Conservation (phyloP, 2,113 vertebrate species). For the Synodontis membranacea region DNA sequence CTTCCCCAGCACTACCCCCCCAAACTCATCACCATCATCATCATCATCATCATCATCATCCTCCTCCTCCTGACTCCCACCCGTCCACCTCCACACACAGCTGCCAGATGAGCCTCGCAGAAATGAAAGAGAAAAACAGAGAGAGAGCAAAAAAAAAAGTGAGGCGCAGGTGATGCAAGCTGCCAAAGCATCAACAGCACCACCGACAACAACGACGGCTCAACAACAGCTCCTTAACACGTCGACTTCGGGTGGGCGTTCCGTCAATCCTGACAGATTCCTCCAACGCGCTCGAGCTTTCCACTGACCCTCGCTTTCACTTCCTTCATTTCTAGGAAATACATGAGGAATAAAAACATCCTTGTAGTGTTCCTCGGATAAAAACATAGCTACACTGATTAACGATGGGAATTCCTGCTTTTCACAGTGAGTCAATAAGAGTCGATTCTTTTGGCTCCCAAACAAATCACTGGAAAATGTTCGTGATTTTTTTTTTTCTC, state of each 20-base stretch:
- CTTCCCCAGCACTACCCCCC: not conserved
- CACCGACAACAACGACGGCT: not conserved
- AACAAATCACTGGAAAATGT: not conserved
- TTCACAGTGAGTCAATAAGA: not conserved
- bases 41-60: not conserved
- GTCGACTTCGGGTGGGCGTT: constrained; percentile 22
- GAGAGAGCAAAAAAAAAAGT: not conserved
- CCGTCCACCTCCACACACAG: constrained; percentile 2
- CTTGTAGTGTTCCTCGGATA: not conserved
- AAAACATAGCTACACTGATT: not conserved
- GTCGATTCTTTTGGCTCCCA: not conserved
- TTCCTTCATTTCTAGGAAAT: constrained; percentile 11
- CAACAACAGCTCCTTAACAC: constrained; percentile 21
- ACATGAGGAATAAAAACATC: not conserved
- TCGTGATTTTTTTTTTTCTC: not conserved
- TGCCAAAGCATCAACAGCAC: constrained; percentile 11
- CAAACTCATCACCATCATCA: not conserved
- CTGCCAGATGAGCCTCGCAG: constrained; percentile 4
- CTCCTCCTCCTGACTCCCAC: constrained; percentile 4
- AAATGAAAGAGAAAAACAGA: not conserved
- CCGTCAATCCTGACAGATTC: constrained; percentile 37
- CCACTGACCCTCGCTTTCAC: constrained; percentile 5
- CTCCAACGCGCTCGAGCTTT: not conserved
- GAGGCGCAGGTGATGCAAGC: constrained; percentile 19
- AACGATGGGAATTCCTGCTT: not conserved